These are phyloP conservation scores for Ferrisia virgata DNA, from an alignment of 2,888 invertebrate species.

Conservation along the genomic window DNA sequence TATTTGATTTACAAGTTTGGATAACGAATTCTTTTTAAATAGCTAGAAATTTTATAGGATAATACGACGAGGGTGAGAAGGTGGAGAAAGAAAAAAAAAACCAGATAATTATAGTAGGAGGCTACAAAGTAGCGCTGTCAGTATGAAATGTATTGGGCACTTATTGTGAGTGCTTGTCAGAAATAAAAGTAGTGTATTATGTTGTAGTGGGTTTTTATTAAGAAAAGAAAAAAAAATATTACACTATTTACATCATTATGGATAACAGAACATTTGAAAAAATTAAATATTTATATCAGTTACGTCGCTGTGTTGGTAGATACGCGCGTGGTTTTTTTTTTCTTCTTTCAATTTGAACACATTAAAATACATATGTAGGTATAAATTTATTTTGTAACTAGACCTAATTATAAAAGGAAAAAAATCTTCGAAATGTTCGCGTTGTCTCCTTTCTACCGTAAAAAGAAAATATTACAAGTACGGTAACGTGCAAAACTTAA, in stretches of 20 bases:
- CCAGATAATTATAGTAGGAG: not conserved
- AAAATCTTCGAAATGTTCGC: not conserved
- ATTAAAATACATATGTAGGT: not conserved
- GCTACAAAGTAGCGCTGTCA: not conserved
- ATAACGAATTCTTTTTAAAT: not conserved
- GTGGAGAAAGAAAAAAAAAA: too few species aligned
- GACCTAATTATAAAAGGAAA: not conserved
- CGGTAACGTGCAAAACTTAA: conserved; percentile 10
- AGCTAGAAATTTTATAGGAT: not conserved
- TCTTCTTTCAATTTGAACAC: too few species aligned
- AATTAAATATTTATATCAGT: not conserved
- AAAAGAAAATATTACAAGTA: not conserved
- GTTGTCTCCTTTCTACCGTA: not conserved
- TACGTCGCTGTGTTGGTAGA: not conserved
- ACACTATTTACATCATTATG: conserved; percentile 10
- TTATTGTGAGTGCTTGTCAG: not conserved
- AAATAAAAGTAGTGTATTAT: not conserved
- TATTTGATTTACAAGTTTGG: conserved; percentile 15
- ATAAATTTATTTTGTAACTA: not conserved
- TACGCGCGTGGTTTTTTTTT: not conserved
- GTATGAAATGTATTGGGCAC: not conserved
- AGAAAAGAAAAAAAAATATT: conserved; percentile 6
- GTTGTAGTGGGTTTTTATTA: not conserved
- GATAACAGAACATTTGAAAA: conserved; percentile 2
- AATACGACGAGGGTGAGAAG: not conserved